A percentile compares a stretch with the other conserved stretches of the same genome.
Conservation (phyloP, 2,797 vertebrate species). For the Alectoris magna region DNA sequence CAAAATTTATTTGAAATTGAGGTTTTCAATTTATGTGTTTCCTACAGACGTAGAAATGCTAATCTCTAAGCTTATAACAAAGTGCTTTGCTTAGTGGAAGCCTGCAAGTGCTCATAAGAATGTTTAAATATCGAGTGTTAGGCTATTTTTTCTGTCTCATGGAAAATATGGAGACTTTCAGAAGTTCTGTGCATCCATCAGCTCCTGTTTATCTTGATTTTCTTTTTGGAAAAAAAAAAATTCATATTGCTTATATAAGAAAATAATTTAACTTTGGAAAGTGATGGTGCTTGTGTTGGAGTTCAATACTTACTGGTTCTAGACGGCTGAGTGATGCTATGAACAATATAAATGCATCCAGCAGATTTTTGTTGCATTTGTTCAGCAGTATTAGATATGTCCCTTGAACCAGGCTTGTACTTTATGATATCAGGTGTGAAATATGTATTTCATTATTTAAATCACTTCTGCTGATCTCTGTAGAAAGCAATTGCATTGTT, state of each 20-base stretch:
- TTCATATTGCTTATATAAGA: neutral
- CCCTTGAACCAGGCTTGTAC: neutral
- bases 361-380: neutral
- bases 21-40: neutral
- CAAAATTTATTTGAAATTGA: neutral
- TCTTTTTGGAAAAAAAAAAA: neutral
- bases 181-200: neutral
- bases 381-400: neutral
- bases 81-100: neutral
- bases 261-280: neutral
- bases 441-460: neutral
- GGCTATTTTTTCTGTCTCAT: neutral
- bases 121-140: neutral
- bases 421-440: neutral
- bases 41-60: neutral
- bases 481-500: neutral
- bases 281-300: neutral
- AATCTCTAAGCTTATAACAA: neutral
- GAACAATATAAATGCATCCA: neutral
- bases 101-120: neutral
- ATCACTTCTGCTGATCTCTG: neutral
- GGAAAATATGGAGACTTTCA: neutral
- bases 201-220: neutral
- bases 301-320: neutral
- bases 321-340: neutral